Conservation (phyloP, 2,888 invertebrate species). For the Mayetiola destructor region DNA sequence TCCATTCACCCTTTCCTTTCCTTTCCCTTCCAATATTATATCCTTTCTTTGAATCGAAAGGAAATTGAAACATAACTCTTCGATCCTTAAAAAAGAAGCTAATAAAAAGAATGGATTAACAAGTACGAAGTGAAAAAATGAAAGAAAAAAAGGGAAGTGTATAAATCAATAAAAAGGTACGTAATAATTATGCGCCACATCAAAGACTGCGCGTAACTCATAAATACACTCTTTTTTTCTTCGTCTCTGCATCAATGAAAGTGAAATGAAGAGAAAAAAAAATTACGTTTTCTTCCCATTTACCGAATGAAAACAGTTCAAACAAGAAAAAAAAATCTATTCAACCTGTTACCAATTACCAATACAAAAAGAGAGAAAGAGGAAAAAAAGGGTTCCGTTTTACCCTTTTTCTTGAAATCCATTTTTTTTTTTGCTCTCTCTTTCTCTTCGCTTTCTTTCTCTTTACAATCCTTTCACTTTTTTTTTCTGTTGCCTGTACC, state of each 20-base stretch:
- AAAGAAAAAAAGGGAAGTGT: not conserved
- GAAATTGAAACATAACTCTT: not conserved
- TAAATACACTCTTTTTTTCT: not conserved
- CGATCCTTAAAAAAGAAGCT: not conserved
- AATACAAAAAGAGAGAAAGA: no score
- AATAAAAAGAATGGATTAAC: no score
- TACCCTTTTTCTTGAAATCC: not conserved
- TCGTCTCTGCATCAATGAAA: not conserved
- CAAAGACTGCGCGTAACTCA: not conserved
- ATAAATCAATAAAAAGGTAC: conserved; percentile 10
- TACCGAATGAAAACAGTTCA: not conserved
- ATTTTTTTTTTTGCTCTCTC: not conserved
- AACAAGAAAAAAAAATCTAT: not conserved
- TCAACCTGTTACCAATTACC: conserved; percentile 10
- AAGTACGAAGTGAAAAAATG: no score
- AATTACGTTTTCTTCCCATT: not conserved
- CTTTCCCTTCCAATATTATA: not conserved
- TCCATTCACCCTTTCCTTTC: not conserved
- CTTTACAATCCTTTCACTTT: not conserved
- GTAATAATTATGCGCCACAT: conserved; percentile 6
- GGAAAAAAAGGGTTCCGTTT: not conserved
- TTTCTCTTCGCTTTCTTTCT: not conserved
- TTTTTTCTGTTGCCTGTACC: not conserved
- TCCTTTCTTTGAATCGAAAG: not conserved
- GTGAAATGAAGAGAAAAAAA: not conserved